phyloP scores from a whole-genome alignment of 2,888 invertebrate species.

The Sussaba pulchella region DNA sequence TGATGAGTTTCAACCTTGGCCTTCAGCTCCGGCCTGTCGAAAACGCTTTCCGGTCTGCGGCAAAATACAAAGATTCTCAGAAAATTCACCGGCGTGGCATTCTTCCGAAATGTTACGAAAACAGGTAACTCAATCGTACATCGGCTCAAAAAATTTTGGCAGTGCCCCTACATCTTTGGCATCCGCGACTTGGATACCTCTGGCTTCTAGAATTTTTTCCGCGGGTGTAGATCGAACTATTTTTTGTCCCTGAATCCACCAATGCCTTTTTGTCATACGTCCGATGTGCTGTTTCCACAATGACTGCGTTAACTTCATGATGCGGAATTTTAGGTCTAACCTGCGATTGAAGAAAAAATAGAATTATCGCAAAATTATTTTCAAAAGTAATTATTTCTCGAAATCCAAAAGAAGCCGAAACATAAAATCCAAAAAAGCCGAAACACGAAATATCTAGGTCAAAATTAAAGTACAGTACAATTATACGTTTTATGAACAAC shows the following conservation, averaged over 20 bases:
- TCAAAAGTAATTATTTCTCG: background rate
- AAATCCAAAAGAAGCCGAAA: too few relatives aligned
- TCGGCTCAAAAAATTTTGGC: background rate
- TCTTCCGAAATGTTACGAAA: background rate
- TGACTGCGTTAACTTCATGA: slow-evolving; percentile 89
- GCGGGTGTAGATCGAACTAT: slow-evolving; percentile 86
- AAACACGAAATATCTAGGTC: too few relatives aligned
- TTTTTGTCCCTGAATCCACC: slow-evolving; percentile 89
- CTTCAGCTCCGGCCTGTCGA: slow-evolving; percentile 72
- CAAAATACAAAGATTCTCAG: background rate
- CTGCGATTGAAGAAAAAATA: background rate
- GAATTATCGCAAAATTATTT: background rate
- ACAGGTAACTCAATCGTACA: slow-evolving; percentile 71
- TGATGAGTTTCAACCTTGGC: slow-evolving; percentile 87
- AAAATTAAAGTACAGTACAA: background rate
- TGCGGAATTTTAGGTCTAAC: slow-evolving; percentile 52
- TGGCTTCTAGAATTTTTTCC: slow-evolving; percentile 85
- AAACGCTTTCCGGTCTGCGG: slow-evolving; percentile 74
- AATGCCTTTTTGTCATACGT: slow-evolving; percentile 90
- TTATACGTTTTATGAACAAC: background rate
- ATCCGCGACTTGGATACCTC: slow-evolving; percentile 88
- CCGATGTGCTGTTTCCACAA: slow-evolving; percentile 90
- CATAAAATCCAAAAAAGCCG: too few relatives aligned
- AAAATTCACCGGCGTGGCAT: slow-evolving; percentile 51
- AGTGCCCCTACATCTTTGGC: slow-evolving; percentile 86